Base-by-base conservation (phyloP, 2,797 vertebrate genomes). In the Myotis myotis region DNA sequence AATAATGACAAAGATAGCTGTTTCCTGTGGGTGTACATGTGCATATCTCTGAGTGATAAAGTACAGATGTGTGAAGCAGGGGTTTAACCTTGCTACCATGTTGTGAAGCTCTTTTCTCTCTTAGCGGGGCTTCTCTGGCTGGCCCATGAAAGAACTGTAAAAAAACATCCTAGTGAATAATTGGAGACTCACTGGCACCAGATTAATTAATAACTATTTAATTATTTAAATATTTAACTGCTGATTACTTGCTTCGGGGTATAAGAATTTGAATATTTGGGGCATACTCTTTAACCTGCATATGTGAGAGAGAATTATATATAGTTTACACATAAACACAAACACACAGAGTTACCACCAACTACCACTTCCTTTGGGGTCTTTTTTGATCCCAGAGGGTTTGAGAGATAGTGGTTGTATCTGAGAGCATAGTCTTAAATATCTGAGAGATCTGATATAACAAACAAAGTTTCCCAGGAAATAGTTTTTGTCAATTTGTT, bases 161-260 rank as follows among this genome's bases (percentile, higher is more conserved):
- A 80, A 68, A 62, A 85, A 23, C 3, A 15, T 89, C 49, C 36
- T 90, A 41, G 38, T 94, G 76, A 95, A 76, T 84, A 94, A 70
- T 41, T 79, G 51, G 41, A 88, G 38, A 93, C 33, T 95, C 8
- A 25, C 60, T 83, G 47, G 78, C 51, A 79, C 51, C 20, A 78
- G 70, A 68, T 87, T 87, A 80, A 87, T 89, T 93, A 71, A 83
- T 89, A 17, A 75, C 81, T 74, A 55, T 33, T 86, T 81, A 57
- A 57, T 89, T 91, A 94, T 93, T 95, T 89, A 92, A 94, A 76
- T 93, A 88, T 92, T 86, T 94, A 60, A 83, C 9, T 79, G 41
- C 30, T 66, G 75, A 71, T 97, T 83, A 49, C 20, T 94, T 84
- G 82, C 90, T 92, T 78, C 78, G 28, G 83, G 12, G 3, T 68